Evolutionary conservation across 2,113 vertebrate genomes (phyloP), one percentile per base, ranked within the genome.

Genomic region (Brienomyrus brachyistius): DNA sequence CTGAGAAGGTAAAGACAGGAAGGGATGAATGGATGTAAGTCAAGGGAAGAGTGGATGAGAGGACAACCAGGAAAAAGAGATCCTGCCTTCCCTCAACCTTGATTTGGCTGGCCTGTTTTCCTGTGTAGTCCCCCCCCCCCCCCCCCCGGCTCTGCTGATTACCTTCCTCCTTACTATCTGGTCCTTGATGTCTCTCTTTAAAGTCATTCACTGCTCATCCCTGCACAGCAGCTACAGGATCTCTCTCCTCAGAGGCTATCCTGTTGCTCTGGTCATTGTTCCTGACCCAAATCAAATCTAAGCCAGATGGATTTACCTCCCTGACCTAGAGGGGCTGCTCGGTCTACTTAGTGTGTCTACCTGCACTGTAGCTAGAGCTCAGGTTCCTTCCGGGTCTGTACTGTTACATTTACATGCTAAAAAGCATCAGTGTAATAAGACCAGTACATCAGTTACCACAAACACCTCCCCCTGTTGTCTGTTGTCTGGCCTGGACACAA

Each of bases 1-100:
- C 97, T 88, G 96, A 96, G 92, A 99, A 99, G 98, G 98, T 98
- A 98, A 95, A 54, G 85, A 48, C 11, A 21, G 85, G 27, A 52
- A 31, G 31, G 13, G 5, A 8, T 54, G 85, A 50, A 86, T 23
- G 48, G 5, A 19, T 80, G 31, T 6, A 74, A 35, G 70, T 15
- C 0, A 21, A 47, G 82, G 82, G 45, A 84, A 48, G 45, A 21
- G 82, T 40, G 45, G 45, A n/a, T 84, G 82, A 84, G 82, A 84
- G 82, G 6, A 84, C 21, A 48, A n/a, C 13, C 15, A 40, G 80
- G 10, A 48, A 2, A 83, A 11, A 3, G 43, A 48, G 40, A 0
- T 8, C 3, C 82, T n/a, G 43, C 82, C 82, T 84, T 10, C 21
- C 9, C 40, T 83, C 17, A 48, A 3, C 43, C 82, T 40, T n/a